These are phyloP conservation scores for Dicentrarchus labrax DNA, from an alignment of 2,113 vertebrate genomes.

Conservation along the genomic window DNA sequence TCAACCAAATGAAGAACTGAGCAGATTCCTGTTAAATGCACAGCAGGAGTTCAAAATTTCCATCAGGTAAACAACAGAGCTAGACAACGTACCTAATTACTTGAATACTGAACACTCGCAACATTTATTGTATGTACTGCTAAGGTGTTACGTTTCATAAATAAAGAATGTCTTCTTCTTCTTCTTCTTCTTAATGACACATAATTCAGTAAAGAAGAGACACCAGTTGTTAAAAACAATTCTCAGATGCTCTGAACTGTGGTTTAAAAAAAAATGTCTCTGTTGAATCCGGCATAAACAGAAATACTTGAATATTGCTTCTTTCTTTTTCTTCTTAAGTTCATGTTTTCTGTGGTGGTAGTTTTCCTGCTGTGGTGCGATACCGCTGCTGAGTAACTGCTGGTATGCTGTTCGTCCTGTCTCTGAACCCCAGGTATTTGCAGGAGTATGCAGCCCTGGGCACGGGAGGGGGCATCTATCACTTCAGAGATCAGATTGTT, in stretches of 20 bases:
- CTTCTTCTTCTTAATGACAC: not conserved
- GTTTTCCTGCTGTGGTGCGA: slow-evolving; percentile 7
- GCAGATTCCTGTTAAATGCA: slow-evolving; percentile 88
- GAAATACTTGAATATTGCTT: not conserved
- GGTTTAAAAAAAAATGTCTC: not conserved
- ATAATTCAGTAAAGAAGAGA: not conserved
- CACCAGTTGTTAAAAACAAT: not conserved
- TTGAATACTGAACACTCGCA: not conserved
- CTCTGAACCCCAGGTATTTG: slow-evolving; percentile 87
- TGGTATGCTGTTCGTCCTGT: slow-evolving; percentile 11
- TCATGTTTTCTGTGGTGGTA: not conserved
- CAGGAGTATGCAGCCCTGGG: slow-evolving; percentile 96
- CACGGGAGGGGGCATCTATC: slow-evolving; percentile 97
- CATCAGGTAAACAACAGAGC: slow-evolving; percentile 83
- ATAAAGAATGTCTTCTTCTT: not conserved
- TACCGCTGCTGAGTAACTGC: slow-evolving; percentile 14
- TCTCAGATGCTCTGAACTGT: not conserved
- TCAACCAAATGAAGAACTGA: slow-evolving; percentile 95
- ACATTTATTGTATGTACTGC: not conserved
- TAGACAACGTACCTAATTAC: not conserved
- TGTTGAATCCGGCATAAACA: not conserved
- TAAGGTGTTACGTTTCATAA: not conserved
- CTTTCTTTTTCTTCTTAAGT: not conserved
- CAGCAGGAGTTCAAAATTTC: slow-evolving; percentile 96
- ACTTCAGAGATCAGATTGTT: slow-evolving; percentile 99